Percentiles rank a stretch among this genome's conserved stretches.
These are phyloP conservation scores for Drosophila mauritiana DNA, from an alignment of 1,140 invertebrate species.

Conservation along the genomic window DNA sequence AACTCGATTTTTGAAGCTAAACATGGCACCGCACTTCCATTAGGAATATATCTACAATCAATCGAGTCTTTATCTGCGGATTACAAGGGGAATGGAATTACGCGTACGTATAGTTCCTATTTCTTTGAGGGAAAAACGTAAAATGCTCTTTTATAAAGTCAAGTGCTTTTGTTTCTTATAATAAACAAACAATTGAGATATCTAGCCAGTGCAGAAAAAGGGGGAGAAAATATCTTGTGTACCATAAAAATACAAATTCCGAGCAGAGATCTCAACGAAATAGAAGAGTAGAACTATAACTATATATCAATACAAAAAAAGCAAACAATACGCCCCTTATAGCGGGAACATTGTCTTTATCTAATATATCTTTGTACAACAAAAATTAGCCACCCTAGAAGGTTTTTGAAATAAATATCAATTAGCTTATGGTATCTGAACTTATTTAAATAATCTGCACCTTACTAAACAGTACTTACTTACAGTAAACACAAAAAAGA, in stretches of 20 bases:
- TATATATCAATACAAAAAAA: background rate
- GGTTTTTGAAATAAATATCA: background rate
- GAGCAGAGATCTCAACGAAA: background rate
- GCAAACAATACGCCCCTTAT: conserved; percentile 4
- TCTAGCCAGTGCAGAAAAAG: conserved; percentile 2
- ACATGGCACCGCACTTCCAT: conserved; percentile 18
- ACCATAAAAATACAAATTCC: background rate
- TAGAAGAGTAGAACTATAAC: background rate
- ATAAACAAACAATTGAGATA: conserved; percentile 22
- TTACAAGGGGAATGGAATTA: conserved; percentile 5
- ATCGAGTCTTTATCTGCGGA: conserved; percentile 1
- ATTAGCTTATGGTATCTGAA: background rate
- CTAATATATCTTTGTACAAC: background rate
- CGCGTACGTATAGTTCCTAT: background rate
- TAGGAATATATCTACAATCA: conserved; percentile 10
- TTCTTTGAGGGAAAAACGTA: background rate
- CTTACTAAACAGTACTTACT: background rate
- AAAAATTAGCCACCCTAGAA: background rate
- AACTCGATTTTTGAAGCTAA: conserved; percentile 1
- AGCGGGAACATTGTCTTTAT: background rate
- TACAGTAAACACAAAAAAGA: too few relatives aligned
- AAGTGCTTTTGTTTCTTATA: conserved; percentile 31
- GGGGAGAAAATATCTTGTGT: background rate
- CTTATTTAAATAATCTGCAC: background rate
- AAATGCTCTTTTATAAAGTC: conserved; percentile 31